Base-by-base conservation (phyloP, 64 coral and sea anemone species). In the Acropora tenuis region DNA sequence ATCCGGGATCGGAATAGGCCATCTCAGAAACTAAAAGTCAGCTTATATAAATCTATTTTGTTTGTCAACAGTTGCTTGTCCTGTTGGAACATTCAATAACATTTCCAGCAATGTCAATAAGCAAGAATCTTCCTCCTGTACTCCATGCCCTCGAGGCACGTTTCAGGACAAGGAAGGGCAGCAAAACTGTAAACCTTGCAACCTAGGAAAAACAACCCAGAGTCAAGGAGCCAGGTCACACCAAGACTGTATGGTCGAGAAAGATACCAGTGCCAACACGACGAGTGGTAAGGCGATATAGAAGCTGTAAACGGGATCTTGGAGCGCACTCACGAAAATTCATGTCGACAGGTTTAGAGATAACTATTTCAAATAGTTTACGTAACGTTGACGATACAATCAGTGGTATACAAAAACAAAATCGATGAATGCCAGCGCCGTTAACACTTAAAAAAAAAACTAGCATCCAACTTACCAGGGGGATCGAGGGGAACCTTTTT, bases 51-150 rank as follows among this genome's bases (percentile, higher is more conserved):
- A 44, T 44, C 42, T 6, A 8, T 75, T 74, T 87, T 87, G 66
- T 18, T 69, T 74, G 48, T 74, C 47, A 87, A 47, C 46, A 90
- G 89, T 90, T 47, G 79, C 67, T 4, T 90, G 89, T 15, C 48
- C 89, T 41, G 68, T 90, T 5, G 89, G 89, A 74, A 83, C 89
- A 20, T 83, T 57, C 46, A 50, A 80, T n/a, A 68, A 90, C 78
- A 75, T 47, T 45, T 74, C 85, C 63, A 73, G 43, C 20, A 49
- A 52, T 47, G 43, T 41, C 50, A 45, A 75, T 73, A 50, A 20
- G 40, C 46, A 75, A 83, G 61, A 82, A 55, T 41, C 41, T 58
- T 76, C 47, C 49, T 59, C 69, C 66, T 90, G 89, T 41, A 52
- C 41, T 45, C 48, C 43, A 8, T 90, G 89, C 47, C 46, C 30